Percentiles rank a stretch among this genome's conserved stretches.
Conservation (phyloP, 37 sponge, comb jelly and placozoan genomes). For the Halichondria panicea region DNA sequence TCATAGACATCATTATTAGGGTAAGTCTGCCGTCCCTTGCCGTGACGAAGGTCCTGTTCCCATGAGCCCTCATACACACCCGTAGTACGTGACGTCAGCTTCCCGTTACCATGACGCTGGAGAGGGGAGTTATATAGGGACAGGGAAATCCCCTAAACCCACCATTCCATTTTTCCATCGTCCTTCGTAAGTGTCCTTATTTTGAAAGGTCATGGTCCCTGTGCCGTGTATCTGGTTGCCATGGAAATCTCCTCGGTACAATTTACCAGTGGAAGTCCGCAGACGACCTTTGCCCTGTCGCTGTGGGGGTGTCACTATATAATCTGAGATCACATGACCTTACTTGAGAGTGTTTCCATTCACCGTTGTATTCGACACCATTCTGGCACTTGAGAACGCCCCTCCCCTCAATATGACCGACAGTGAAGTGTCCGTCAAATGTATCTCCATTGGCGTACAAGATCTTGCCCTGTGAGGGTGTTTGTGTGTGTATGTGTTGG, state of each 20-base stretch:
- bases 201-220: conserved; percentile 67
- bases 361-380: conserved; percentile 74
- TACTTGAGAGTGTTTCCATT: conserved; percentile 82
- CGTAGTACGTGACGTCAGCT: conserved; percentile 5
- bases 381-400: conserved; percentile 60
- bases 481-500: too few species aligned
- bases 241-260: conserved; percentile 77
- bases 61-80: conserved; percentile 81
- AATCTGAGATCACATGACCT: not conserved
- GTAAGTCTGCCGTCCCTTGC: conserved; percentile 69
- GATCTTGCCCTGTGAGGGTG: conserved; percentile 68
- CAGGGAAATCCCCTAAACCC: not conserved
- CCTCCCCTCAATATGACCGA: conserved; percentile 78
- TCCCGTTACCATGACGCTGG: conserved; percentile 83
- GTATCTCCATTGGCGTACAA: conserved; percentile 81
- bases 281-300: conserved; percentile 69
- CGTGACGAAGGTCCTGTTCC: conserved; percentile 66
- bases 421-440: conserved; percentile 78
- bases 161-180: conserved; percentile 80
- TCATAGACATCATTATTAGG: conserved; percentile 77
- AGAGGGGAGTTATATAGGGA: not conserved
- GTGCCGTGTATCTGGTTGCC: conserved; percentile 63
- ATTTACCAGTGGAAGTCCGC: conserved; percentile 33
- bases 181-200: conserved; percentile 77
- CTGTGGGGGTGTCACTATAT: conserved; percentile 17